Conservation (phyloP, 2,113 vertebrate species). For the Mustela lutreola region DNA sequence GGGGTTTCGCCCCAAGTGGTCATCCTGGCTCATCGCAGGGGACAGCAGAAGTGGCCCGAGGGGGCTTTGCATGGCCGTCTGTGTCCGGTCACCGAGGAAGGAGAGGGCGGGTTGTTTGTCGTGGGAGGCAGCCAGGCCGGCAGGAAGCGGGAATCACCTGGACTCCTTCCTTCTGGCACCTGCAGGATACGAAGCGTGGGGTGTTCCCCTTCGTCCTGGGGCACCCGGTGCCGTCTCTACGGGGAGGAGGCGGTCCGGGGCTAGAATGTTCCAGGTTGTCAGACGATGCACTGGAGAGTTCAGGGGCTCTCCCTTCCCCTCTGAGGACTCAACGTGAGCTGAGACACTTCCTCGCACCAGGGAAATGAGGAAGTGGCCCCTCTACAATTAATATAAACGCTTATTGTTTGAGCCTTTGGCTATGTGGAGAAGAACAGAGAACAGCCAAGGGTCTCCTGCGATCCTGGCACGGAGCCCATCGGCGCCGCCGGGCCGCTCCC, state of each 20-base stretch:
- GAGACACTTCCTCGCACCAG: background rate
- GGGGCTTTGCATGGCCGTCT: background rate
- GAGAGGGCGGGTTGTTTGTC: background rate
- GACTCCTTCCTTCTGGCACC: background rate
- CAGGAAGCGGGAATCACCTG: background rate
- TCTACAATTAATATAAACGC: no score
- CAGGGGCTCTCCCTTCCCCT: background rate
- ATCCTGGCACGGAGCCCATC: accelerated
- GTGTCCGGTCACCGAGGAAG: background rate
- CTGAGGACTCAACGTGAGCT: background rate
- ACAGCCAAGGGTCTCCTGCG: background rate
- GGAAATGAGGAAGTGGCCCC: background rate
- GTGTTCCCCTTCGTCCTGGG: background rate
- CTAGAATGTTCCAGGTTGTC: background rate
- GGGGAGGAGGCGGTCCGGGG: background rate
- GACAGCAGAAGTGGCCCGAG: background rate
- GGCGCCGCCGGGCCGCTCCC: background rate
- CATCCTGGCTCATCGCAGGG: background rate
- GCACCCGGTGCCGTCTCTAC: background rate
- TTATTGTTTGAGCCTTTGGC: background rate
- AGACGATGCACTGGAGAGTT: background rate
- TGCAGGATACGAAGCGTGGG: background rate
- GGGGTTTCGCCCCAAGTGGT: background rate
- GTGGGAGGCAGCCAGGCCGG: conserved; percentile 20
- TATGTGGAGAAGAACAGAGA: no score